A percentile compares a stretch with the other conserved stretches of the same genome.
Evolutionary conservation across 2,888 invertebrate genomes (phyloP).

Genomic region (Amorpha juglandis): DNA sequence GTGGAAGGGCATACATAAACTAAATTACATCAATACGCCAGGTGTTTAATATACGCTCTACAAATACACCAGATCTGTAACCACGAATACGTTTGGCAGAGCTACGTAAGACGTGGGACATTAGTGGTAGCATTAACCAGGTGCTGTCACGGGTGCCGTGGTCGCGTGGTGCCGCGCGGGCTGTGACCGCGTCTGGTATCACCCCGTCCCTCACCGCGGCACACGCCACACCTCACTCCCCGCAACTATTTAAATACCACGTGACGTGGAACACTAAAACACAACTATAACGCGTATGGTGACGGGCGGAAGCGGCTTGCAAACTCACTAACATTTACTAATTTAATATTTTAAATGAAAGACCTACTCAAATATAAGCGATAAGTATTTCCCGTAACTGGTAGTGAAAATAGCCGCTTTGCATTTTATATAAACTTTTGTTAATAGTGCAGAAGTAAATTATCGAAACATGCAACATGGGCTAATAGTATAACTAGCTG

Average conservation of each 20-base stretch:
- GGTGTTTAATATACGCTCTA: too few relatives aligned
- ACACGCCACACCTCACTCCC: constrained; percentile 45
- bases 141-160: constrained; percentile 16
- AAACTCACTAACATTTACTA: neutral
- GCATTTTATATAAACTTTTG: too few relatives aligned
- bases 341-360: too few relatives aligned
- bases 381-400: too few relatives aligned
- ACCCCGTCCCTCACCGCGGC: constrained; percentile 47
- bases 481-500: too few relatives aligned
- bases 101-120: constrained; percentile 11
- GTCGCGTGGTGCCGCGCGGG: constrained; percentile 67
- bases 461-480: too few relatives aligned
- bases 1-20: too few relatives aligned
- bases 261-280: constrained; percentile 54
- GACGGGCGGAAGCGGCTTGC: neutral
- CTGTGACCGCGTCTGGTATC: constrained; percentile 56
- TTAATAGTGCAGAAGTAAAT: too few relatives aligned
- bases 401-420: too few relatives aligned
- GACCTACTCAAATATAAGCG: neutral
- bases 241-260: constrained; percentile 64
- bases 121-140: neutral
- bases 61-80: too few relatives aligned
- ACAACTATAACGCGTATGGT: neutral
- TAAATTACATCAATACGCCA: too few relatives aligned
- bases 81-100: neutral